Evolutionary conservation across 2,888 invertebrate genomes (phyloP).

Genomic region (Pollenia griseotomentosa): DNA sequence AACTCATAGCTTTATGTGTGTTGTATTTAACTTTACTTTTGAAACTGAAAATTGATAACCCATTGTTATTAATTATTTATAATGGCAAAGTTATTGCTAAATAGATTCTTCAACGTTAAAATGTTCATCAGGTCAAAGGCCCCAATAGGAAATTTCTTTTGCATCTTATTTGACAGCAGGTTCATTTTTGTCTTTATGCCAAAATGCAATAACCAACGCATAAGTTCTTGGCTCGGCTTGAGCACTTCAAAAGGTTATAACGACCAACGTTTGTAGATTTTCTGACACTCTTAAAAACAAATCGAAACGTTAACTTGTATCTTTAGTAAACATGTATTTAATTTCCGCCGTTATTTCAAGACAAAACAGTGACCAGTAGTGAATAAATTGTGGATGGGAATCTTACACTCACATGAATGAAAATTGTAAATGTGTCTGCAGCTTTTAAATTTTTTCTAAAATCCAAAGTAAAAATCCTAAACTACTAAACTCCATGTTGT

Average conservation of each 20-base stretch:
- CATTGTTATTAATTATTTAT: no score
- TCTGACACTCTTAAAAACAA: background rate
- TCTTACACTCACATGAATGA: background rate
- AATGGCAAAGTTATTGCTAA: background rate
- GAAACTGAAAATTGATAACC: no score
- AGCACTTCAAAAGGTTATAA: background rate
- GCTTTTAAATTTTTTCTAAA: background rate
- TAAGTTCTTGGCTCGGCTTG: background rate
- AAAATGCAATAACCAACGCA: background rate
- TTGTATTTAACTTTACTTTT: no score
- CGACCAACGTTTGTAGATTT: background rate
- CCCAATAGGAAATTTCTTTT: background rate
- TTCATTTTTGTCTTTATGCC: background rate
- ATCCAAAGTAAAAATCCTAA: no score
- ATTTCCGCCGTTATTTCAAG: slow-evolving; percentile 33
- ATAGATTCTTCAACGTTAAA: background rate
- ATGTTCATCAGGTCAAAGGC: background rate
- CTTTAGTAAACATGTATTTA: background rate
- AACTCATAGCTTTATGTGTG: no score
- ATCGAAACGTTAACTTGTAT: background rate
- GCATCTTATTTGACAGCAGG: background rate
- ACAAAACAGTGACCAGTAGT: slow-evolving; percentile 17
- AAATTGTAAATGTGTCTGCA: slow-evolving; percentile 6
- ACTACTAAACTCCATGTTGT: background rate
- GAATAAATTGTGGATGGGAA: background rate